Percentiles rank a stretch among this genome's conserved stretches.
Conservation (phyloP, 2,888 invertebrate species). For the Ctena decussata region DNA sequence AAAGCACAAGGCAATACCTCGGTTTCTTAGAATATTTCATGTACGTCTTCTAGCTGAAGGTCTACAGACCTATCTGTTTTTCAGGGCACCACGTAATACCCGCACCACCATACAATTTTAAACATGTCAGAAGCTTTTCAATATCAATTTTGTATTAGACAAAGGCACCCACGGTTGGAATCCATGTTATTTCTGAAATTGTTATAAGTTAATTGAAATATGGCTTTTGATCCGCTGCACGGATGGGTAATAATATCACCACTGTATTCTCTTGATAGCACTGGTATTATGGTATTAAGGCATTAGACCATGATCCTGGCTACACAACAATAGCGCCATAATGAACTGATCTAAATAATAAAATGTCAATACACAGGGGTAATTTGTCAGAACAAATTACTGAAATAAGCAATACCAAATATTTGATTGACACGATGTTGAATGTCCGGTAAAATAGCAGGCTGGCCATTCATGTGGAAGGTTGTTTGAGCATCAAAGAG, state of each 20-base stretch:
- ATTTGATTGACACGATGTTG: constrained; percentile 65
- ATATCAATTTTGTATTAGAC: constrained; percentile 7
- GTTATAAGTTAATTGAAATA: constrained; percentile 70
- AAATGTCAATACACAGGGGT: constrained; percentile 69
- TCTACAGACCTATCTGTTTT: neutral
- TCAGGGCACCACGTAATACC: neutral
- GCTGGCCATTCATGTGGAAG: constrained; percentile 47
- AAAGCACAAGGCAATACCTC: no score
- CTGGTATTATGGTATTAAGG: constrained; percentile 64
- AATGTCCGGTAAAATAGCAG: constrained; percentile 51
- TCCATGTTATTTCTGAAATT: constrained; percentile 35
- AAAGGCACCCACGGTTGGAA: neutral
- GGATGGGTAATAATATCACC: constrained; percentile 44
- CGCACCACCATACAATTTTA: neutral
- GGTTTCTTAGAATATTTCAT: no score
- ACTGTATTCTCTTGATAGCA: constrained; percentile 62
- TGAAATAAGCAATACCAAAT: constrained; percentile 65
- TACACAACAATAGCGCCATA: constrained; percentile 22
- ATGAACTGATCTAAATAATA: constrained; percentile 61
- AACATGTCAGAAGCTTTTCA: constrained; percentile 12
- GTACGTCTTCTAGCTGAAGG: neutral
- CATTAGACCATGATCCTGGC: constrained; percentile 26
- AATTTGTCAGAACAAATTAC: constrained; percentile 71
- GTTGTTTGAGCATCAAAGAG: constrained; percentile 11
- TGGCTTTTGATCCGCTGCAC: constrained; percentile 67